Evolutionary conservation across 1,140 invertebrate species (phyloP).

Genomic region (Parapsyche elsis): DNA sequence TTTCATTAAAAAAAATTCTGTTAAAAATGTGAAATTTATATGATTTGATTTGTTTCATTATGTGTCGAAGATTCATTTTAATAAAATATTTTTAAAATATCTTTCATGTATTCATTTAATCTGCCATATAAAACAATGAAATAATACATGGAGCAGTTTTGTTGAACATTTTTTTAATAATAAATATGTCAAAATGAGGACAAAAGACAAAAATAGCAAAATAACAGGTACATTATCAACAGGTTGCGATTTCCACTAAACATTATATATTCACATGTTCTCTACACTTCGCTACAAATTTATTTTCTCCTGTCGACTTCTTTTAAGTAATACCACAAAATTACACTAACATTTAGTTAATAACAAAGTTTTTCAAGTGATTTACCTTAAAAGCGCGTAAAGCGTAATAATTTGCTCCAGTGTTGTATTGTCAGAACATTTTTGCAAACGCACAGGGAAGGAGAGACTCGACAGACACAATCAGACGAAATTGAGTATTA

Average conservation of each 20-base stretch:
- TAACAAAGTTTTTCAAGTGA: constrained; percentile 42
- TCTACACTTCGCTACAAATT: constrained; percentile 46
- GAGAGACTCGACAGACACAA: constrained; percentile 25
- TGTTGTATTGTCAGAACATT: constrained; percentile 51
- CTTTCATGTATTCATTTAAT: background rate
- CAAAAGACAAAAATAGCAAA: constrained; percentile 55
- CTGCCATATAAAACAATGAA: background rate
- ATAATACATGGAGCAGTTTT: too few relatives aligned
- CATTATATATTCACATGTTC: constrained; percentile 48
- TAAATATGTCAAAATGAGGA: constrained; percentile 56
- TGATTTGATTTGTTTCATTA: background rate
- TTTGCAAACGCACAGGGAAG: background rate
- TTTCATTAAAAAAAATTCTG: background rate
- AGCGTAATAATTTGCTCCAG: constrained; percentile 48
- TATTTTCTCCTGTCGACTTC: constrained; percentile 51
- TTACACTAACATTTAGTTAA: constrained; percentile 55
- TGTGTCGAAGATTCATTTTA: background rate
- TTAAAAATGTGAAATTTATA: background rate
- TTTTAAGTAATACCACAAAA: constrained; percentile 52
- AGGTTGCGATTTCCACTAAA: constrained; percentile 52
- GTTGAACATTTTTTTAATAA: constrained; percentile 53
- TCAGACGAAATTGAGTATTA: constrained; percentile 38
- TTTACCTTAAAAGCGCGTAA: constrained; percentile 50
- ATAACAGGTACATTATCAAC: constrained; percentile 56
- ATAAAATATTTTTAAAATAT: constrained; percentile 16